Evolutionary conservation across 2,888 invertebrate species (phyloP).

Genomic region (Eristalinus aeneus): DNA sequence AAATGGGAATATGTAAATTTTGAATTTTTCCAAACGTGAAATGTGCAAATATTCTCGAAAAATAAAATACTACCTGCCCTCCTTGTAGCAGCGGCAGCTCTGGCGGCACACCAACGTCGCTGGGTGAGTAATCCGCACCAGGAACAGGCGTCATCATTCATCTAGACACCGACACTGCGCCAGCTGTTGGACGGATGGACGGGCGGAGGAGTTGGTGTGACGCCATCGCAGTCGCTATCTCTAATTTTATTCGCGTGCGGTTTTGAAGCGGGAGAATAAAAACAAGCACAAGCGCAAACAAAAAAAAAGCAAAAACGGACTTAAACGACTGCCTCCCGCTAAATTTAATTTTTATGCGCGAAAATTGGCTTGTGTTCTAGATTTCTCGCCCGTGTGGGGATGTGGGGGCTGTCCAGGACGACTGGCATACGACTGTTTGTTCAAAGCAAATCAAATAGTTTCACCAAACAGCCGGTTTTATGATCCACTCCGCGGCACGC

Average conservation of each 20-base stretch:
- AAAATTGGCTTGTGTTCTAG: background rate
- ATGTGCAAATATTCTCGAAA: background rate
- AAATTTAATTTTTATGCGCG: background rate
- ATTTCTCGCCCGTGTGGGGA: background rate
- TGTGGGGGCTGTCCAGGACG: background rate
- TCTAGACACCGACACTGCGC: slow-evolving; percentile 1
- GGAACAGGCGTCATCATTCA: slow-evolving; percentile 13
- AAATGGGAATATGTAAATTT: background rate
- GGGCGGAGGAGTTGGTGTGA: slow-evolving; percentile 2
- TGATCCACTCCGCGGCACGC: background rate
- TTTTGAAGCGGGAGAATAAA: background rate
- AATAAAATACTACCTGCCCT: background rate
- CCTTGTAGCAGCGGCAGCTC: background rate
- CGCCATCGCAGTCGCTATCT: slow-evolving; percentile 2
- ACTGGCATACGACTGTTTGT: background rate
- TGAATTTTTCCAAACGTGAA: background rate
- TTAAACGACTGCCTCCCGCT: background rate
- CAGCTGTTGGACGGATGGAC: background rate
- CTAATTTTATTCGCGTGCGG: slow-evolving; percentile 14
- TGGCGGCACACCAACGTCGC: background rate
- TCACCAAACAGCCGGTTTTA: background rate
- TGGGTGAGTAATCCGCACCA: slow-evolving; percentile 15
- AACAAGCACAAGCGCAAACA: no score
- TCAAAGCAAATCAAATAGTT: background rate
- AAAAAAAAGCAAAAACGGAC: no score